Conservation (phyloP, 2,888 invertebrate species). For the Tromatobia lineatoria region DNA sequence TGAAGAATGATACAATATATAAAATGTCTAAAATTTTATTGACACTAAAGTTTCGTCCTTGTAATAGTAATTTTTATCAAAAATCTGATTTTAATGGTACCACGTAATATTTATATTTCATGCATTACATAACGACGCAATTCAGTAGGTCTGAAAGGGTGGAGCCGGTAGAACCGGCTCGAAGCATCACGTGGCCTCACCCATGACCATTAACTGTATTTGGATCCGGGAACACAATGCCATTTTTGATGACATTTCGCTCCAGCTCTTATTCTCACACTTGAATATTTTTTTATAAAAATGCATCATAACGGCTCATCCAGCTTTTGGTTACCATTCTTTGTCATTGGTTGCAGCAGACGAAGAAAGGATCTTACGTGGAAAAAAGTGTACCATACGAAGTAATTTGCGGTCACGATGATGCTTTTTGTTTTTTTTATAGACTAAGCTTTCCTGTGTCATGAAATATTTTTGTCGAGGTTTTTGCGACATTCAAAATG, state of each 20-base stretch:
- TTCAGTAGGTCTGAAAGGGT: conserved; percentile 23
- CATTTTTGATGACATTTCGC: neutral
- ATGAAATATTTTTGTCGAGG: no score
- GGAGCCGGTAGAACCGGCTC: conserved; percentile 50
- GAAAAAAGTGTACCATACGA: no score
- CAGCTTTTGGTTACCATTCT: no score
- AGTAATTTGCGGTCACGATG: no score
- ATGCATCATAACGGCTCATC: no score
- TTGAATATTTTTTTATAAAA: no score
- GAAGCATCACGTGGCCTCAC: conserved; percentile 48
- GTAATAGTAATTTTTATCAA: neutral
- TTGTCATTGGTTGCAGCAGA: no score
- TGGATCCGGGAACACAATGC: neutral
- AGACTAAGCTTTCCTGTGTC: no score
- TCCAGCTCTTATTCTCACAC: neutral
- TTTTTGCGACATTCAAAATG: no score
- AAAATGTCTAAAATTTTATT: neutral
- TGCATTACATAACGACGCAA: conserved; percentile 51
- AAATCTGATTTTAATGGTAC: neutral
- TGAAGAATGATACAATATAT: neutral
- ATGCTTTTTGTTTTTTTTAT: no score
- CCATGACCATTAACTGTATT: conserved; percentile 25
- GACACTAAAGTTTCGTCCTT: neutral
- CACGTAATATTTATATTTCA: conserved; percentile 16
- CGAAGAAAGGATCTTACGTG: no score